Evolutionary conservation across 2,113 vertebrate genomes (phyloP).

Genomic region (Boleophthalmus pectinirostris): DNA sequence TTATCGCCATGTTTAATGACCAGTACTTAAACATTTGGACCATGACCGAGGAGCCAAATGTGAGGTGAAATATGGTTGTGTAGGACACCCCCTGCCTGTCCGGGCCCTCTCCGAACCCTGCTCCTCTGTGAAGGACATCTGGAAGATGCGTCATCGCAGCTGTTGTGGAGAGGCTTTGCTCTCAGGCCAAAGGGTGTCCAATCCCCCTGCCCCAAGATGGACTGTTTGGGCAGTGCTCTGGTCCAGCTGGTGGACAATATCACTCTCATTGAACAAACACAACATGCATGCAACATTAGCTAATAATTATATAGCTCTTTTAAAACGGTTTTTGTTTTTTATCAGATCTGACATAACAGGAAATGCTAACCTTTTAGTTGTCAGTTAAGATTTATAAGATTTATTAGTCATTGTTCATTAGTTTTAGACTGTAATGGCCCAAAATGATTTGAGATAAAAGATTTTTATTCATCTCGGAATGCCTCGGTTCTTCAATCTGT

Average conservation of each 20-base stretch:
- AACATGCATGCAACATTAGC: constrained; percentile 16
- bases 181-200: constrained; percentile 71
- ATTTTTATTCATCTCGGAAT: too few species aligned
- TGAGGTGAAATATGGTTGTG: constrained; percentile 53
- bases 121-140: constrained; percentile 67
- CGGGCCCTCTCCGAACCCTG: constrained; percentile 34
- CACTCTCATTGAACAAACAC: constrained; percentile 19
- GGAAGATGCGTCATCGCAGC: constrained; percentile 78
- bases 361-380: too few species aligned
- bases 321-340: not conserved
- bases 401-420: too few species aligned
- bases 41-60: constrained; percentile 48
- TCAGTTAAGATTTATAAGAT: too few species aligned
- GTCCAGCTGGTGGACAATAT: constrained; percentile 68
- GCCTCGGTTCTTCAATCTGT: too few species aligned
- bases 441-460: too few species aligned
- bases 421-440: too few species aligned
- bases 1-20: constrained; percentile 56
- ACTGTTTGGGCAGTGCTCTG: constrained; percentile 59
- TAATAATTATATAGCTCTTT: not conserved
- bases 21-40: constrained; percentile 36
- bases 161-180: constrained; percentile 69
- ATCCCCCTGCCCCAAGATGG: constrained; percentile 45
- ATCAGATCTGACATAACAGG: too few species aligned
- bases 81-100: constrained; percentile 27